A percentile compares a stretch with the other conserved stretches of the same genome.
Conservation (phyloP, 2,888 invertebrate genomes). For the Pyrrhia umbra region DNA sequence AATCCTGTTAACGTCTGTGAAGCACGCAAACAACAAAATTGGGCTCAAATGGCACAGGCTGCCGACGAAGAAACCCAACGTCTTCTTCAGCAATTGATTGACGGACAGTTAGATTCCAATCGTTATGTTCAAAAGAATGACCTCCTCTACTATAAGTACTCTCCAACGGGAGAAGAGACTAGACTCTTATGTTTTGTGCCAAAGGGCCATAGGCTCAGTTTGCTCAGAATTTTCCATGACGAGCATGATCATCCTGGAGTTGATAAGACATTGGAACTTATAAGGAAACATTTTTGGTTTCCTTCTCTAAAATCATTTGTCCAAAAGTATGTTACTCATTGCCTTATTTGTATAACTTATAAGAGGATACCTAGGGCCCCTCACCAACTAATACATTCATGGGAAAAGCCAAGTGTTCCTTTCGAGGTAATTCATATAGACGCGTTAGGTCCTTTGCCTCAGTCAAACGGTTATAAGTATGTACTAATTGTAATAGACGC, state of each 20-base stretch:
- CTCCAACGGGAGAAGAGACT: too few relatives aligned
- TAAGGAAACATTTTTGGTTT: too few relatives aligned
- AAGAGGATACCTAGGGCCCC: constrained; percentile 1
- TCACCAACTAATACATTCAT: background rate
- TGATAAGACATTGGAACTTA: background rate
- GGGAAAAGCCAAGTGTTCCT: constrained; percentile 9
- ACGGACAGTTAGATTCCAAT: too few relatives aligned
- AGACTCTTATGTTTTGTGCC: too few relatives aligned
- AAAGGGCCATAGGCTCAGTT: too few relatives aligned
- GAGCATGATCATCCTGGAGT: too few relatives aligned
- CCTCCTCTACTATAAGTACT: too few relatives aligned
- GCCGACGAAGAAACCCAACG: background rate
- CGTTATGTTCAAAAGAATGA: too few relatives aligned
- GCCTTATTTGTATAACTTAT: constrained; percentile 4
- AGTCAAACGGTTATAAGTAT: background rate
- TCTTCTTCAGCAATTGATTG: too few relatives aligned
- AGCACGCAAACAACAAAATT: background rate
- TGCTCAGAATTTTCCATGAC: too few relatives aligned
- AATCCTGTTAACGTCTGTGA: background rate
- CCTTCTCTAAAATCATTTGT: background rate
- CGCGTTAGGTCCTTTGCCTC: background rate
- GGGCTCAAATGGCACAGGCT: background rate
- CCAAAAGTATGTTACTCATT: constrained; percentile 8
- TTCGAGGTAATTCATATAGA: constrained; percentile 10
- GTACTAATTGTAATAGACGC: background rate